Evolutionary conservation across 2,113 vertebrate genomes (phyloP), one percentile per base, ranked within the genome.

Genomic region (Polypterus bichir): DNA sequence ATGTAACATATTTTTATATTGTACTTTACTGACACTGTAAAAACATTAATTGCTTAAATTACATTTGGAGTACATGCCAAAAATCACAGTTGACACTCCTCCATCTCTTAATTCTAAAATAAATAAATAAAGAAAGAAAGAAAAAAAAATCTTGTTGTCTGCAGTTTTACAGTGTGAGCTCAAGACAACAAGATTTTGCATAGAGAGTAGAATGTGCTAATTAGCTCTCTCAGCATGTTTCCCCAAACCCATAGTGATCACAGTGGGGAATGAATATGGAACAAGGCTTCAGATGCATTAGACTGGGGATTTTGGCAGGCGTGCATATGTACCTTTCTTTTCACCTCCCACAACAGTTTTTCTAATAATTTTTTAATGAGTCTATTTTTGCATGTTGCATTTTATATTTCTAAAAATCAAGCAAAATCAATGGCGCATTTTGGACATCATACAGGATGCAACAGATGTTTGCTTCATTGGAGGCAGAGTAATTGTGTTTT

Each of bases 211-310:
- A 70, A 72, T 72, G 69, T 69, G 76, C 79, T 83, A 86, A 82
- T 85, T 83, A 83, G 77, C 77, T 81, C 76, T 79, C 80, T 68
- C 80, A 82, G 77, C 82, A 80, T 79, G 81, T 70, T 55, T 49
- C 77, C 78, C 65, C 58, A 80, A 71, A 74, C 75, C 74, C 78
- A 76, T 73, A 69, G 74, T 73, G 76, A 70, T 78, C 78, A 71
- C 73, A 59, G 73, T 75, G 64, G 73, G 79, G 70, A 76, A 82
- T 79, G 72, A 83, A 81, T 83, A 80, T 75, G 71, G 74, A 78
- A 77, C 76, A 80, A 71, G 75, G 9, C 74, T 81, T 60, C 65
- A 48, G 66, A 62, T 66, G 71, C 66, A 65, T 63, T 76, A 66
- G 68, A 73, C 66, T 76, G 75, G 60, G 79, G 73, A 70, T 66